These are phyloP conservation scores for Troides aeacus DNA, from an alignment of 2,888 invertebrate species.

Conservation along the genomic window DNA sequence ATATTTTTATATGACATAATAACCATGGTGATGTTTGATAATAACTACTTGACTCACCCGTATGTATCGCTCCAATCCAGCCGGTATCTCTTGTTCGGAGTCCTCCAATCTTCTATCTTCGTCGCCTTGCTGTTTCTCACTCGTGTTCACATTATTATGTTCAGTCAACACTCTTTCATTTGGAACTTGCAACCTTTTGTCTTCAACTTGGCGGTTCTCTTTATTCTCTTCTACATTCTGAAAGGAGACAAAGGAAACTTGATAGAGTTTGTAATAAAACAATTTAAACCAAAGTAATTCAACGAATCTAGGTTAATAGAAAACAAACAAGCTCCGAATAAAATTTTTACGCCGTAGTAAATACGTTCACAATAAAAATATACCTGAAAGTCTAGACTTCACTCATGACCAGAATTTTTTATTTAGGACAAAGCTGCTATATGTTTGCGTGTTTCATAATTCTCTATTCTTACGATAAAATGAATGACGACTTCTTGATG, in stretches of 20 bases:
- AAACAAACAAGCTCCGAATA: background rate
- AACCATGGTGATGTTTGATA: no score
- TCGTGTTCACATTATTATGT: constrained; percentile 35
- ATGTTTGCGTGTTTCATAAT: background rate
- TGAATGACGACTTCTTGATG: constrained; percentile 45
- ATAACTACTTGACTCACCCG: constrained; percentile 34
- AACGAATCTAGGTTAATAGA: background rate
- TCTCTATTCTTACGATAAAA: constrained; percentile 3
- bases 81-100: constrained; percentile 52
- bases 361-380: background rate
- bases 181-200: constrained; percentile 45
- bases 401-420: constrained; percentile 7
- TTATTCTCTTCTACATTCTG: constrained; percentile 44
- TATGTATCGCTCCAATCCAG: constrained; percentile 67
- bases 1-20: no score
- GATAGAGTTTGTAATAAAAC: background rate
- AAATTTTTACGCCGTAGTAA: background rate
- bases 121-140: constrained; percentile 28
- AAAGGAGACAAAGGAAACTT: constrained; percentile 28
- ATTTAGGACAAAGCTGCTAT: no score
- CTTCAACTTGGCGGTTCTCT: constrained; percentile 35
- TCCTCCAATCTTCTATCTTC: constrained; percentile 19
- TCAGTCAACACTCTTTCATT: constrained; percentile 37
- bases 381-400: constrained; percentile 11
- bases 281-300: background rate